Evolutionary conservation across 1,140 invertebrate genomes (phyloP), one percentile per base, ranked within the genome.

Genomic region (Sipha flava): DNA sequence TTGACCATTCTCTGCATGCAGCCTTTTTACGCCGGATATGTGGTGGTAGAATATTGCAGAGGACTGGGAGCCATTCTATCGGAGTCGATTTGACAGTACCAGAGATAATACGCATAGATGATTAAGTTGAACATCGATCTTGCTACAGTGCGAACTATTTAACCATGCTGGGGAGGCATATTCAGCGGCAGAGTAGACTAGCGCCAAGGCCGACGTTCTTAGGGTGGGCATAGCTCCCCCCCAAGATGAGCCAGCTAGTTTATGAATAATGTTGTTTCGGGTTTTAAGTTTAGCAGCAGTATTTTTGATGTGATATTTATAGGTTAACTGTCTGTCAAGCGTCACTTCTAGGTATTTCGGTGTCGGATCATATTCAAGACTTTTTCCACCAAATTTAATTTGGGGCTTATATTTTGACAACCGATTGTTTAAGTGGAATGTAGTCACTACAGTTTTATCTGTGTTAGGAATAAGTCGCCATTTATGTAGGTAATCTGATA

Each of bases 371-470:
- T 49, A 49, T 2, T 49, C n/a, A n/a, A 49, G 14, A 49, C 1
- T 6, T n/a, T 49, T 49, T n/a, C n/a, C 47, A 3, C n/a, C 3
- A n/a, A 43, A 47, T 9, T 52, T 29, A 49, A 34, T 49, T 18
- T 43, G 45, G 40, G 47, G 62, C 23, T 80, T 68, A 10, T 80
- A 68, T 29, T 68, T 80, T 81, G 83, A 16, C 81, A 81, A 79
- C 81, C 81, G 81, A 81, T 83, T 81, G 81, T 83, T 80, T 73
- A 83, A 29, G 80, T 83, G 23, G 29, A 52, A 77, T 1, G 23
- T 29, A 9, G 29, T 49, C 9, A 31, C 40, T 77, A 26, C 52
- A 49, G 52, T 77, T 77, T 77, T 79, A 59, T 54, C 43, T 37
- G 54, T 21, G 57, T 79, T 79, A 21, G 75, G 52, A 31, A 23